Evolutionary conservation across 2,888 invertebrate genomes (phyloP).

Genomic region (Dasypolia templi): DNA sequence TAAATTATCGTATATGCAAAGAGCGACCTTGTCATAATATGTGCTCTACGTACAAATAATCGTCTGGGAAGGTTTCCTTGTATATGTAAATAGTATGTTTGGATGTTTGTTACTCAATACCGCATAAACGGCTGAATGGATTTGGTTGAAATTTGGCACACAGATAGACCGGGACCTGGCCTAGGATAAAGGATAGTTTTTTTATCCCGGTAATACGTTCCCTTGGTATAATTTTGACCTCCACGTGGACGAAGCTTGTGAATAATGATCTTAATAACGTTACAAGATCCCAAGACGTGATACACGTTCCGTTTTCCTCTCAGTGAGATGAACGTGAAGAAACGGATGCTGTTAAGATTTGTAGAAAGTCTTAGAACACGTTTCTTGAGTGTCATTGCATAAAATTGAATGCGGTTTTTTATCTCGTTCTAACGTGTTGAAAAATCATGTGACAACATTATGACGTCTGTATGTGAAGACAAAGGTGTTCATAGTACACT

Average conservation of each 20-base stretch:
- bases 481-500: background rate
- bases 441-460: background rate
- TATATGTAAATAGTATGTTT: no score
- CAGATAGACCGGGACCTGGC: no score
- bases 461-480: background rate
- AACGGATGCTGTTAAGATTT: constrained; percentile 42
- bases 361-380: constrained; percentile 59
- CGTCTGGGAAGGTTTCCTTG: no score
- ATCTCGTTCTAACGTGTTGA: constrained; percentile 16
- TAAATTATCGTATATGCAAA: background rate
- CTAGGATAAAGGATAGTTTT: no score
- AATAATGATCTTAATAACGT: constrained; percentile 34
- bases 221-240: no score
- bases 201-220: no score
- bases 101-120: no score
- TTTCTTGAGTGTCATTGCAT: constrained; percentile 33
- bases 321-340: constrained; percentile 58
- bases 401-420: constrained; percentile 35
- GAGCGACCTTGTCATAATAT: background rate
- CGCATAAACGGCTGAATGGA: no score
- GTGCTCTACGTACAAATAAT: background rate
- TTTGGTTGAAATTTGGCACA: no score
- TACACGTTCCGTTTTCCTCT: constrained; percentile 58
- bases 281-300: constrained; percentile 43
- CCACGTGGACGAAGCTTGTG: no score